Evolutionary conservation across 2,888 invertebrate species (phyloP), one percentile per base, ranked within the genome.

Genomic region (Rhagonycha fulva): DNA sequence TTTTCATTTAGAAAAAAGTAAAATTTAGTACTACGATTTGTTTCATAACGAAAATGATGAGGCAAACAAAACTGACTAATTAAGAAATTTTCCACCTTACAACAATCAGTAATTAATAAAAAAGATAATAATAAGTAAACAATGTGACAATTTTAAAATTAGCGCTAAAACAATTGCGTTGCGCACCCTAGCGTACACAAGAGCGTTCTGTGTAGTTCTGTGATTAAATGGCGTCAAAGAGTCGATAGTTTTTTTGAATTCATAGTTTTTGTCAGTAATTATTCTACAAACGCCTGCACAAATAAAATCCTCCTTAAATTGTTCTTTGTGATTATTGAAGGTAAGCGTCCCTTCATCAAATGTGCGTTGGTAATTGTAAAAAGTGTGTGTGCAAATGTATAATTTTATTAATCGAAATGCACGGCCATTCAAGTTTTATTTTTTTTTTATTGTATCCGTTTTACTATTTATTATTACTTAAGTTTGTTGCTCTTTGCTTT

Each of bases 401-500:
- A 66, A 66, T 66, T 70, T 70, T 24, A 68, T 14, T 24, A 70
- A 60, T 47, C 70, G 23, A 70, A n/a, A 24, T 70, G 47, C 60
- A 60, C 70, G 19, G 60, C 70, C 47, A 70, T 70, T 60, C 60
- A 47, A 70, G 70, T 47, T 24, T 60, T 60, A 60, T 19, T 70
- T 70, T 70, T 70, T 70, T 24, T n/a, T 76, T 71, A 9, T 72
- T 77, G 68, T 71, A 80, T 78, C 74, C 72, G 72, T 79, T 80
- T 80, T 79, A 68, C 74, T 78, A 77, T 70, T 72, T 67, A 74
- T 62, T 70, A 76, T 70, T 80, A 75, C 71, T 77, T 75, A 79
- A 77, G 78, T 77, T 78, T 76, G 77, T 78, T 76, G 76, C 78
- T 78, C 79, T 78, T 75, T 74, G 72, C 77, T 78, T 66, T 24